Conservation (phyloP, 2,888 invertebrate species). For the Diloba caeruleocephala region DNA sequence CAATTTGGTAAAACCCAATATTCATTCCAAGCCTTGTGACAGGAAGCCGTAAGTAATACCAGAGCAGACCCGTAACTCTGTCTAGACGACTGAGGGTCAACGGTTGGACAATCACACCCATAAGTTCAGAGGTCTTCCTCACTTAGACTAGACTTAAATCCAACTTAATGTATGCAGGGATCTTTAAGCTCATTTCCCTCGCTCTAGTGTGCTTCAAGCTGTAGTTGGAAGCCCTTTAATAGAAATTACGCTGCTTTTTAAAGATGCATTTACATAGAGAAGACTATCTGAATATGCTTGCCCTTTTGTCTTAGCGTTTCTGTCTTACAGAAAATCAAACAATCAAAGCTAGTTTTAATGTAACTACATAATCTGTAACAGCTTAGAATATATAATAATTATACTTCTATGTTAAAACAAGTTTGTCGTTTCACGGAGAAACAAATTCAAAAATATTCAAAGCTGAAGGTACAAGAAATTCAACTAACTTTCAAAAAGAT, state of each 20-base stretch:
- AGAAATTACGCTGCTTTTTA: slow-evolving; percentile 46
- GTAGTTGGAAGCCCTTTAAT: slow-evolving; percentile 49
- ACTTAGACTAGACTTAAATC: slow-evolving; percentile 53
- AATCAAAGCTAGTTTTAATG: too few species aligned
- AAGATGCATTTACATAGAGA: slow-evolving; percentile 34
- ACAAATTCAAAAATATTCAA: too few species aligned
- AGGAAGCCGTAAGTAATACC: slow-evolving; percentile 52
- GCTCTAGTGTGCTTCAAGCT: slow-evolving; percentile 49
- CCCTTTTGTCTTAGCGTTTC: slow-evolving; percentile 22
- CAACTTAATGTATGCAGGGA: slow-evolving; percentile 55
- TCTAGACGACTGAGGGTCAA: slow-evolving; percentile 57
- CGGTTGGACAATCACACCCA: slow-evolving; percentile 55
- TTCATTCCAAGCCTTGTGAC: slow-evolving; percentile 31
- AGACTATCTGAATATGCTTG: slow-evolving; percentile 22
- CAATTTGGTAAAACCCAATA: slow-evolving; percentile 40
- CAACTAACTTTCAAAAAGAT: slow-evolving; percentile 54
- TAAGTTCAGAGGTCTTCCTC: slow-evolving; percentile 53
- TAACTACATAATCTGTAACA: too few species aligned
- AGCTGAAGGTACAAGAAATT: too few species aligned
- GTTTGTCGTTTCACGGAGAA: too few species aligned
- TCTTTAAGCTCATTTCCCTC: slow-evolving; percentile 48
- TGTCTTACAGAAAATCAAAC: too few species aligned
- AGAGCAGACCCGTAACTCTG: slow-evolving; percentile 47
- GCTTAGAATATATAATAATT: too few species aligned
- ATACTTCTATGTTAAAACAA: too few species aligned